These are phyloP conservation scores for roundworm (Caenorhabditis elegans) DNA, from an alignment of 1,140 invertebrate species.

Conservation along the genomic window DNA sequence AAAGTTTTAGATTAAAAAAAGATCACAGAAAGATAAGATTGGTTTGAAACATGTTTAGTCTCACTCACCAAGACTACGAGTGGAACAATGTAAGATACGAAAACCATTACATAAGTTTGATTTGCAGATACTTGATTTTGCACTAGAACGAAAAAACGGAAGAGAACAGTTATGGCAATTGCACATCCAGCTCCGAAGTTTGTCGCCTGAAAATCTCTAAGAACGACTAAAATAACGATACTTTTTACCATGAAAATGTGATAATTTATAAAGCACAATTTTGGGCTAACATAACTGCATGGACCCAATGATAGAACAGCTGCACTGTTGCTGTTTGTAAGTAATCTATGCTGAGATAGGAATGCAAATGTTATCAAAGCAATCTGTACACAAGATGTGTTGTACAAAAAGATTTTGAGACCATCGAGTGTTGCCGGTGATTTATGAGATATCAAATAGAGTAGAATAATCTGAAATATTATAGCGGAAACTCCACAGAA, in stretches of 20 bases:
- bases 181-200: neutral
- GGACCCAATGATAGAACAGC: neutral
- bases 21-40: too few species aligned
- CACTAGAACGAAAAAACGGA: constrained; percentile 12
- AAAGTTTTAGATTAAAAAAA: neutral
- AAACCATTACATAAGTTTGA: neutral
- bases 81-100: neutral
- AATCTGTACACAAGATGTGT: neutral
- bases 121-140: neutral
- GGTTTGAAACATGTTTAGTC: too few species aligned
- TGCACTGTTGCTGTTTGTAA: neutral
- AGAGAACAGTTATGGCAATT: neutral
- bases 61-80: neutral
- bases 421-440: neutral
- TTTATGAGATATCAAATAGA: neutral
- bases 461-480: neutral
- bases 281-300: neutral
- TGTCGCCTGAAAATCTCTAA: neutral
- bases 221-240: too few species aligned
- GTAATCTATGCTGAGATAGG: neutral
- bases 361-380: neutral
- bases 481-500: neutral
- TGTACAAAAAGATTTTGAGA: neutral
- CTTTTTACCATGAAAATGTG: neutral
- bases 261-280: neutral